Base-by-base conservation (phyloP, 2,888 invertebrate genomes). In the Stenodema calcarata region DNA sequence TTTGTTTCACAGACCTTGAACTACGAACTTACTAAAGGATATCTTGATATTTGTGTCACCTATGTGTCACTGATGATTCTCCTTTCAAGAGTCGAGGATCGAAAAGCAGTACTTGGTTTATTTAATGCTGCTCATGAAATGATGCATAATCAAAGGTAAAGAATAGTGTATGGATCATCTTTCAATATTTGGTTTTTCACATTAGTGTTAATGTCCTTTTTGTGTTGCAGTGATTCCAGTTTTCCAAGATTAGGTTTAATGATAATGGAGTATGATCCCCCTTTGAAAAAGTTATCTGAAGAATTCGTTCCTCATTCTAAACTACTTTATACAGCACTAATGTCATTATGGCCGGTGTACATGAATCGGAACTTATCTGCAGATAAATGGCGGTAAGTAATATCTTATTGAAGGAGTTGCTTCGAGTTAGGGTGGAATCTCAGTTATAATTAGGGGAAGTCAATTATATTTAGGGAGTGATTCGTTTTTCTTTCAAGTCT, bases 121-220 rank as follows among this genome's bases (percentile, higher is more conserved):
- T 99, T 98, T 91, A 99, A 99, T 92, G 98, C 97, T 70, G 99
- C 99, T 3, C 97, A 98, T 92, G 99, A 99, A 92, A 95, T 99
- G 94, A 96, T 97, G 35, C 95, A 99, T 91, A 96, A 95, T 89
- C 96, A 96, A 90, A 95, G 91, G 91, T 91, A 69, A 23, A n/a
- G n/a, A n/a, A n/a, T n/a, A n/a, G n/a, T n/a, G n/a, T n/a, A n/a
- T n/a, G n/a, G n/a, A n/a, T n/a, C n/a, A n/a, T n/a, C n/a, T 35
- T 2, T 35, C 35, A 4, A 35, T 4, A 4, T 35, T 35, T 35
- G 35, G 35, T 35, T 35, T 35, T 35, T 35, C 4, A 35, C 7
- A 7, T 35, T 4, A 35, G 7, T 35, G 2, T 35, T 2, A 35
- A 35, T 9, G 2, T 70, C 1, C 4, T 12, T 75, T 28, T 2